Conservation (phyloP, 2,888 invertebrate genomes). For the Corythucha ciliata region DNA sequence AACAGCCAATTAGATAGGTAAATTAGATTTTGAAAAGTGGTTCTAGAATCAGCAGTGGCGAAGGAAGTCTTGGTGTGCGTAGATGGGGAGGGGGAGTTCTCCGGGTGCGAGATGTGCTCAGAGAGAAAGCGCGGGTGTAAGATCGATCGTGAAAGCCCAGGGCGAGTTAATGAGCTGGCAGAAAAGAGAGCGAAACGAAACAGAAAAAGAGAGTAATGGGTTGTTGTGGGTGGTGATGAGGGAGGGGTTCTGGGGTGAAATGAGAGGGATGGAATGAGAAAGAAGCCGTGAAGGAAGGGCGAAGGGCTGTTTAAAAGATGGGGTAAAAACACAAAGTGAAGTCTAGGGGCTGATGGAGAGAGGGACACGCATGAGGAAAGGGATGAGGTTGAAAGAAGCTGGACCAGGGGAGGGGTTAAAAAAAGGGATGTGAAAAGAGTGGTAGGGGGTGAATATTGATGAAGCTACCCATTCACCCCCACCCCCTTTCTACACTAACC, state of each 20-base stretch:
- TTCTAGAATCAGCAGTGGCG: too few relatives aligned
- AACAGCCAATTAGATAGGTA: conserved; percentile 25
- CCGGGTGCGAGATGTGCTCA: background rate
- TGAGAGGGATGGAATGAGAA: conserved; percentile 23
- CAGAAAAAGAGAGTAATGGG: background rate
- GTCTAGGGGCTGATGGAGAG: conserved; percentile 11
- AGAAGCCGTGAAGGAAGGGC: conserved; percentile 25
- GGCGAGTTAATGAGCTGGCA: conserved; percentile 2
- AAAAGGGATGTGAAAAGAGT: conserved; percentile 29
- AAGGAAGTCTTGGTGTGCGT: too few relatives aligned
- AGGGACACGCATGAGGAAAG: conserved; percentile 26
- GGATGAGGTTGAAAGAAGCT: too few relatives aligned
- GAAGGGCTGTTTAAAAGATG: conserved; percentile 29
- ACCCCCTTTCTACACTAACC: conserved; percentile 10
- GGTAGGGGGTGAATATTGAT: conserved; percentile 34
- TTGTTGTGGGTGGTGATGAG: conserved; percentile 1
- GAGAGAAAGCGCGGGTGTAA: background rate
- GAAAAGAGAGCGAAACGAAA: background rate
- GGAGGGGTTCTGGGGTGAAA: conserved; percentile 11
- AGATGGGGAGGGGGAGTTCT: too few relatives aligned
- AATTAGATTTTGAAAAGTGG: conserved; percentile 26
- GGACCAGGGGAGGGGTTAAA: conserved; percentile 17
- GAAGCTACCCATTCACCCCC: conserved; percentile 23
- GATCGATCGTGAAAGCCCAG: conserved; percentile 2
- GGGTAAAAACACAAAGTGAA: conserved; percentile 30